Percentiles rank a stretch among this genome's conserved stretches.
These are phyloP conservation scores for Sebastiscus albofasciatus DNA, from an alignment of 2,797 vertebrate species.

Conservation along the genomic window DNA sequence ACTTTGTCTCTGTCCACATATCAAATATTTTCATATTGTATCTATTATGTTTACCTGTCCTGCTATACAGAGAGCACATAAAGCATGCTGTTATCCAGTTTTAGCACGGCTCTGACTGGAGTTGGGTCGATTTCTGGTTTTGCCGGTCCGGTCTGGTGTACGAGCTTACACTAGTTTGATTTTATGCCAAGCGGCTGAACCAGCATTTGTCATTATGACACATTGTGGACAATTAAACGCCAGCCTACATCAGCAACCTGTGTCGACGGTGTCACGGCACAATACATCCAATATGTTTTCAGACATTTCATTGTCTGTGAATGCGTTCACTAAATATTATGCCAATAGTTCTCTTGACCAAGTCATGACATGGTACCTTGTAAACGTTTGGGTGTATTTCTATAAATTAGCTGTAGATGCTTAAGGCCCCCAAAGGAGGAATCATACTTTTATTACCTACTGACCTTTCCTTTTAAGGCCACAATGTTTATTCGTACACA, in stretches of 20 bases:
- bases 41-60: not conserved
- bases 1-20: constrained; percentile 4
- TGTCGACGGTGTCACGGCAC: rapidly evolving
- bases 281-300: not conserved
- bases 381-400: not conserved
- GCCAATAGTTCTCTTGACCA: not conserved
- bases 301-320: not conserved
- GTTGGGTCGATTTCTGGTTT: too few relatives aligned
- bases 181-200: too few relatives aligned
- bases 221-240: too few relatives aligned
- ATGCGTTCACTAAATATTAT: not conserved
- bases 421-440: not conserved
- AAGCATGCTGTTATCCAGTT: not conserved
- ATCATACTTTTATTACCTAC: not conserved
- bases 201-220: too few relatives aligned
- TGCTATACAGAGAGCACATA: not conserved
- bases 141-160: too few relatives aligned
- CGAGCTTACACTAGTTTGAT: too few relatives aligned
- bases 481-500: not conserved
- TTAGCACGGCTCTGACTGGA: rapidly evolving
- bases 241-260: too few relatives aligned
- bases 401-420: not conserved
- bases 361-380: not conserved
- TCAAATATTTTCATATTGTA: constrained; percentile 1
- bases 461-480: not conserved